Evolutionary conservation across 1,140 invertebrate species (phyloP).

Genomic region (Copidosoma floridanum): DNA sequence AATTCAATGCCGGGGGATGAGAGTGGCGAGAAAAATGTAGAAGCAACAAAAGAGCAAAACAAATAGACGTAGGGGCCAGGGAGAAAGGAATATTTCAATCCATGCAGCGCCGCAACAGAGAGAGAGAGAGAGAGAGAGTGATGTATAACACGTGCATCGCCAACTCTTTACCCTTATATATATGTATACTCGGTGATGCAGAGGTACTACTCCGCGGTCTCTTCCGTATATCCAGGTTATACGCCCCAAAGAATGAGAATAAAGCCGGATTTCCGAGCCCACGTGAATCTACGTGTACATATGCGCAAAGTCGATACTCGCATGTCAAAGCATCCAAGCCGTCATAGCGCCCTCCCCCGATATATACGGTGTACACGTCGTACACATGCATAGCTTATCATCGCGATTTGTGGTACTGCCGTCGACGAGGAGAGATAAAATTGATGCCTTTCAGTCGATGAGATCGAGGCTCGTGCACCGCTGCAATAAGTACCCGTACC

Average conservation of each 20-base stretch:
- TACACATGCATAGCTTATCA: conserved; percentile 19
- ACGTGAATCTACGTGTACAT: not conserved
- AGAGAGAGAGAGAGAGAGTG: not conserved
- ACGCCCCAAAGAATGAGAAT: not conserved
- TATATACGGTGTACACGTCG: no score
- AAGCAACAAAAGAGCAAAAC: no score
- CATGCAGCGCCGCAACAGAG: no score
- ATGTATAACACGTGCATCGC: not conserved
- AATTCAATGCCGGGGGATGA: no score
- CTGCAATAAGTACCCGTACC: no score
- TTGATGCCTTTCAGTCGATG: not conserved
- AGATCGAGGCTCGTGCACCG: conserved; percentile 28
- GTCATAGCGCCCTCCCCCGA: conserved; percentile 29
- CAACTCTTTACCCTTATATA: not conserved
- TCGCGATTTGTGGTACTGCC: conserved; percentile 5
- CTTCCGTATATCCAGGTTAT: no score
- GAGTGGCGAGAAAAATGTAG: no score
- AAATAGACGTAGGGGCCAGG: not conserved
- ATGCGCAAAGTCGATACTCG: not conserved
- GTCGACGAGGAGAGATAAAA: not conserved
- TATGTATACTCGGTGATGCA: no score
- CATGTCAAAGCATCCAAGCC: conserved; percentile 8
- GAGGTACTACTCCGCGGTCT: no score
- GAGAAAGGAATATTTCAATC: not conserved
- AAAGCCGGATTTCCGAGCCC: not conserved